Evolutionary conservation across 2,888 invertebrate species (phyloP).

Genomic region (Agrypnus murinus): DNA sequence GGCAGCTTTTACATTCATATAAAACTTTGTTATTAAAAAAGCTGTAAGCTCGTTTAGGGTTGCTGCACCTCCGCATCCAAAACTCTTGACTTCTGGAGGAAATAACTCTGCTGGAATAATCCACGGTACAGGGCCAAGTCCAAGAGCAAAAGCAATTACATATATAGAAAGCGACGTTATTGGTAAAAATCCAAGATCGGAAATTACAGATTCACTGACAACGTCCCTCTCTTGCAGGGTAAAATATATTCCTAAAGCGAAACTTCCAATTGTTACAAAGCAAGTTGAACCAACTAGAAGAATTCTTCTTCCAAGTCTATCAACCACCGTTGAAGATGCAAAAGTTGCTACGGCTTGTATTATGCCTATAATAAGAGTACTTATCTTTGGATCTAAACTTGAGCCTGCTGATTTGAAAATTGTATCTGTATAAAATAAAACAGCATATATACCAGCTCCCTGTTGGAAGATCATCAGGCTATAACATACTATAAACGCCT

Average conservation of each 20-base stretch:
- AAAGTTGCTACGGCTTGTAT: slow-evolving; percentile 88
- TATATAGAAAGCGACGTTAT: slow-evolving; percentile 83
- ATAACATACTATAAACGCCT: slow-evolving; percentile 82
- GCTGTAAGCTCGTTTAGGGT: slow-evolving; percentile 88
- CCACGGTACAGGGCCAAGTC: slow-evolving; percentile 93
- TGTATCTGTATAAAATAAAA: slow-evolving; percentile 84
- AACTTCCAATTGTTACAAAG: slow-evolving; percentile 81
- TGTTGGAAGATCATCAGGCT: slow-evolving; percentile 94
- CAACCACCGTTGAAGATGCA: slow-evolving; percentile 84
- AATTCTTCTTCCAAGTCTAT: slow-evolving; percentile 85
- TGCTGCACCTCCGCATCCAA: slow-evolving; percentile 85
- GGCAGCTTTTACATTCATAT: slow-evolving; percentile 73
- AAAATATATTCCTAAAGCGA: slow-evolving; percentile 84
- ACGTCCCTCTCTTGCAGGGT: slow-evolving; percentile 68
- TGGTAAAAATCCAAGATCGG: slow-evolving; percentile 82
- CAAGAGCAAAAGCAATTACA: slow-evolving; percentile 86
- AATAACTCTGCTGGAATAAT: slow-evolving; percentile 90
- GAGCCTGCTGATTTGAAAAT: slow-evolving; percentile 84
- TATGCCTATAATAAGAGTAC: slow-evolving; percentile 86
- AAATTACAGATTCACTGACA: slow-evolving; percentile 70
- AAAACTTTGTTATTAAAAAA: slow-evolving; percentile 86
- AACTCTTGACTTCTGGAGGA: slow-evolving; percentile 84
- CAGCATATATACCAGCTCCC: slow-evolving; percentile 87
- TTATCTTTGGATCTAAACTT: slow-evolving; percentile 74
- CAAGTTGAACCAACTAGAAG: slow-evolving; percentile 82